Base-by-base conservation (phyloP, 2,888 invertebrate species). In the Drosophila paranaensis region DNA sequence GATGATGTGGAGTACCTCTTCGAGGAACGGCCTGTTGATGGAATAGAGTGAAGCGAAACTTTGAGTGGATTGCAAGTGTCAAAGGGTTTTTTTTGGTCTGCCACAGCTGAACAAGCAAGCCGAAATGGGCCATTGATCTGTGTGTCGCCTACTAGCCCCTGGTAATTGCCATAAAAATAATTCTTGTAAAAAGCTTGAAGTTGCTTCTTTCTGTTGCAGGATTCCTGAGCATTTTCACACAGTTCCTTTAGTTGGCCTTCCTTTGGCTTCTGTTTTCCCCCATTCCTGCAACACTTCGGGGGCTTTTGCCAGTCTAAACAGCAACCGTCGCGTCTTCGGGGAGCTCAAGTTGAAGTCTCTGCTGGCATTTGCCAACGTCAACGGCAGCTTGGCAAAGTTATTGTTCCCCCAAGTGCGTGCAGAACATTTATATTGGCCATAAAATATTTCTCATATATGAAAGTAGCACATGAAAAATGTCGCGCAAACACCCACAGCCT, bases 341-440 rank as follows among this genome's bases (percentile, higher is more conserved):
- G 69, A 66, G 53, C 50, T 48, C 43, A 50, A 73, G 56, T 65
- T 69, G 64, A 56, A 74, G 74, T 66, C 76, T 60, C 71, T 55
- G 50, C 58, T 66, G 79, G 72, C 79, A 81, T 79, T 83, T 80
- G 80, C 82, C 82, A 81, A 79, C 81, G 71, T 83, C 83, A 82
- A 77, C 87, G 62, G 77, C 79, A 78, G 66, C 75, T 60, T 75
- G 70, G 72, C 71, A 69, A 74, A 84, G 82, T 85, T 88, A 88
- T 84, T 84, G 68, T 81, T 82, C 74, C 72, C 84, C 78, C 76
- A 74, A 84, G 88, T 84, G 84, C 84, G 81, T 84, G 82, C 88
- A 64, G 83, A 63, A 77, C 77, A 83, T 86, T 88, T 85, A 79
- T 88, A 82, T 85, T 85, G 88, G 86, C 81, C 81, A 85, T 85